phyloP scores from a whole-genome alignment of 2,797 vertebrate species.

The Gallinago nigripennis region DNA sequence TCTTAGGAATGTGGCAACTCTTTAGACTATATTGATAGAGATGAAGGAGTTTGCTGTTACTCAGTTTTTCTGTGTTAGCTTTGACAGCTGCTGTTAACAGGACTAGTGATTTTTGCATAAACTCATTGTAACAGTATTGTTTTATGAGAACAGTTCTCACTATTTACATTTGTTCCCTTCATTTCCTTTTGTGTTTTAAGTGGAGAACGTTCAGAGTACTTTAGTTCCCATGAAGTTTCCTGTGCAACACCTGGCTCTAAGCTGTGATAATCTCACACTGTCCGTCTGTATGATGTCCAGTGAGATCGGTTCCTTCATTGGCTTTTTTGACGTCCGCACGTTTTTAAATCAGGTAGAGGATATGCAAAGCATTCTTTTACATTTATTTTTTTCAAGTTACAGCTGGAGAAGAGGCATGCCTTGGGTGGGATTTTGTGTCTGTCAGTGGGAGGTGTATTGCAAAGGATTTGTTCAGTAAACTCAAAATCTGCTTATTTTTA shows the following conservation, averaged over 20 bases:
- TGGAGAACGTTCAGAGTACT: constrained; percentile 75
- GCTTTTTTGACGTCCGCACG: constrained; percentile 91
- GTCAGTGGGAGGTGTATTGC: not conserved
- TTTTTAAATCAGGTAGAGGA: constrained; percentile 89
- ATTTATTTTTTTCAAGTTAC: too few relatives aligned
- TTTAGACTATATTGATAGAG: not conserved
- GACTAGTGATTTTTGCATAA: not conserved
- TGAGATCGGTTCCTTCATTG: constrained; percentile 78
- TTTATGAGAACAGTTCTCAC: not conserved
- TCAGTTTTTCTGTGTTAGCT: not conserved
- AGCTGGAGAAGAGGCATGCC: not conserved
- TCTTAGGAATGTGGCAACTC: not conserved
- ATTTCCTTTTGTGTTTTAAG: constrained; percentile 51
- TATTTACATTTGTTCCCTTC: not conserved
- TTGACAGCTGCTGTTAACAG: not conserved
- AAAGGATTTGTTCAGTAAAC: not conserved
- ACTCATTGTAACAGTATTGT: not conserved
- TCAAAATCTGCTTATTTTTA: not conserved
- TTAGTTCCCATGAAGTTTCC: constrained; percentile 80
- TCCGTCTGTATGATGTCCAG: constrained; percentile 86
- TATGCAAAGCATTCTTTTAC: not conserved
- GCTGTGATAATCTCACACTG: constrained; percentile 90
- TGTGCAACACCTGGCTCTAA: constrained; percentile 90
- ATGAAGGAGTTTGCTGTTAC: not conserved
- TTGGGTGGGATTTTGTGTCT: not conserved